Evolutionary conservation across 2,797 vertebrate genomes (phyloP).

Genomic region (Sebastes jordani): DNA sequence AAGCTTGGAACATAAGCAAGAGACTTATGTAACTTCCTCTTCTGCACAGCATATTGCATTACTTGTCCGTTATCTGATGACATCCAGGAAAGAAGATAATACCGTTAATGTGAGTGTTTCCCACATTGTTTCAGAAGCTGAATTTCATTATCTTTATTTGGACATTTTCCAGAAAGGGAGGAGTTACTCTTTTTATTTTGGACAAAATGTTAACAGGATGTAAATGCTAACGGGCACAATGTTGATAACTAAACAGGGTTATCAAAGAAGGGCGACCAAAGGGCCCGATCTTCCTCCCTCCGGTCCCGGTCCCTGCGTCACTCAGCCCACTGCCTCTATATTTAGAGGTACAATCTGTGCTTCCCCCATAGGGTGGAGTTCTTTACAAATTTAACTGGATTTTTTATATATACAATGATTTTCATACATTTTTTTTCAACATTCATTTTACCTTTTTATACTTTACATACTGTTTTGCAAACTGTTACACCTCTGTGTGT

Average conservation of each 20-base stretch:
- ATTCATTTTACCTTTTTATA: not conserved
- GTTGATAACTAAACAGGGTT: conserved; percentile 22
- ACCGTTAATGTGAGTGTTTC: not conserved
- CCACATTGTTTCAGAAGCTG: conserved; percentile 1
- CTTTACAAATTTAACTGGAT: not conserved
- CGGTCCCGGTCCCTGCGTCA: conserved; percentile 49
- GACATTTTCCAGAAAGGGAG: not conserved
- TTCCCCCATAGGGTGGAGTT: conserved; percentile 47
- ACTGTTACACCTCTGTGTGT: too few relatives aligned
- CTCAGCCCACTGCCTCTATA: conserved; percentile 59
- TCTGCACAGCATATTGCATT: conserved; percentile 21
- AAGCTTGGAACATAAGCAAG: not conserved
- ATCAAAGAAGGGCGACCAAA: conserved; percentile 27
- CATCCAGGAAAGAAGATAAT: conserved; percentile 32
- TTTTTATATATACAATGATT: not conserved
- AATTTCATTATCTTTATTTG: not conserved
- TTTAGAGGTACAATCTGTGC: conserved; percentile 51
- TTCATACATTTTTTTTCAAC: not conserved
- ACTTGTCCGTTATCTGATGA: conserved; percentile 11
- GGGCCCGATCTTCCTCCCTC: conserved; percentile 73
- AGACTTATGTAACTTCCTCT: conserved; percentile 58
- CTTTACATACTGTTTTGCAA: too few relatives aligned
- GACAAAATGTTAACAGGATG: conserved; percentile 34
- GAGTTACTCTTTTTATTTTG: not conserved
- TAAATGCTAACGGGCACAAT: conserved; percentile 24